Evolutionary conservation across 2,113 vertebrate species (phyloP).

Genomic region (Illadopsis cleaveri): DNA sequence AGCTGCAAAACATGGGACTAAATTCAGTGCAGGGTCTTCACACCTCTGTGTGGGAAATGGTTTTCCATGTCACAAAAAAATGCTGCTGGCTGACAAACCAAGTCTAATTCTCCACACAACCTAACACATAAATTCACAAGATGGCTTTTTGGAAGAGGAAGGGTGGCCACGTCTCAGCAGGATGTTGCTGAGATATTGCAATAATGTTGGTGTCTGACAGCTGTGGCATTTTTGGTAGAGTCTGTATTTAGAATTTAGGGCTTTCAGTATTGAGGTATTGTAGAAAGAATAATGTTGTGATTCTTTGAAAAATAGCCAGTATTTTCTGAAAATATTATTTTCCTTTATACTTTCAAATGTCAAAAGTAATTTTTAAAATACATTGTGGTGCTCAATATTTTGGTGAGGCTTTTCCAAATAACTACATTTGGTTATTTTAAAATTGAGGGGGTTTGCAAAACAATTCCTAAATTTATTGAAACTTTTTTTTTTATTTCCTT

Average conservation of each 20-base stretch:
- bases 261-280: not conserved
- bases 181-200: not conserved
- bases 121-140: not conserved
- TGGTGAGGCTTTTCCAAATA: not conserved
- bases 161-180: rapidly evolving
- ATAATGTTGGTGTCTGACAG: not conserved
- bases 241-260: not conserved
- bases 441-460: not conserved
- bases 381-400: not conserved
- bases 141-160: not conserved
- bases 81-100: not conserved
- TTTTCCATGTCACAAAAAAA: not conserved
- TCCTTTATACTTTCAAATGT: not conserved
- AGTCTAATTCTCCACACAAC: not conserved
- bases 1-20: not conserved
- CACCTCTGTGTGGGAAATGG: not conserved
- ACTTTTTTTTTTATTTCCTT: not conserved
- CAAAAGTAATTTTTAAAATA: not conserved
- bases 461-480: not conserved
- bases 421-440: not conserved
- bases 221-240: not conserved
- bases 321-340: not conserved
- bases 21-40: not conserved
- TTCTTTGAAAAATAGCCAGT: not conserved
- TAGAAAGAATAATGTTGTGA: not conserved